Percentiles rank a stretch among this genome's conserved stretches.
Conservation (phyloP, 2,888 invertebrate genomes). For the Chalcosyrphus nemorum region DNA sequence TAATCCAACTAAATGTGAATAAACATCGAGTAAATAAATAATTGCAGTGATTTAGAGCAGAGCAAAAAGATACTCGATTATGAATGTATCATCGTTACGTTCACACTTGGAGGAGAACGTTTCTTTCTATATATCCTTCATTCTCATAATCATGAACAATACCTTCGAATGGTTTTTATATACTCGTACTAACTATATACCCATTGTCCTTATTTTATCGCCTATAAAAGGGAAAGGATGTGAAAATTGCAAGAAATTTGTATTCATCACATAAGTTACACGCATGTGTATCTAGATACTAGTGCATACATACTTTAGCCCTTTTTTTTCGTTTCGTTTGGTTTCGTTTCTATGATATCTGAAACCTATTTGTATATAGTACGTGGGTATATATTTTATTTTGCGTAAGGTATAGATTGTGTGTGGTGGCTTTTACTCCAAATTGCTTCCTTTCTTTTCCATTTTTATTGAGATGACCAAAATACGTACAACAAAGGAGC, state of each 20-base stretch:
- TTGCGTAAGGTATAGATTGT: conserved; percentile 8
- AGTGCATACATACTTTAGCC: not conserved
- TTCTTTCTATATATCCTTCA: not conserved
- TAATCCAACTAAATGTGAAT: too few species aligned
- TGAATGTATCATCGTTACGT: not conserved
- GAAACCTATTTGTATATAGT: not conserved
- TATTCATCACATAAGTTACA: conserved; percentile 15
- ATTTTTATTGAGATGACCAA: conserved; percentile 31
- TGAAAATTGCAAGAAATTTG: conserved; percentile 39
- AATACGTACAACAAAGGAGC: conserved; percentile 9
- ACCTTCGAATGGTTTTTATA: conserved; percentile 6
- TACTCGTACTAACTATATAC: too few species aligned
- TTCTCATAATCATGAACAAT: conserved; percentile 3
- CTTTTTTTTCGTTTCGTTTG: too few species aligned
- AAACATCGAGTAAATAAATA: too few species aligned
- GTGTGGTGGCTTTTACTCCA: conserved; percentile 13
- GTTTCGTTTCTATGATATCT: not conserved
- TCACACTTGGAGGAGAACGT: not conserved
- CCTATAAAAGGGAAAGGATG: conserved; percentile 34
- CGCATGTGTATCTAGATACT: not conserved
- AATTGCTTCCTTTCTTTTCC: conserved; percentile 40
- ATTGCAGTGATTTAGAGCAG: too few species aligned
- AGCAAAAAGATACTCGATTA: too few species aligned
- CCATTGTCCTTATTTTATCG: conserved; percentile 54
- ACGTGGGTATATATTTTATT: too few species aligned